Conservation (phyloP, 2,797 vertebrate species). For the Calcarius lapponicus region DNA sequence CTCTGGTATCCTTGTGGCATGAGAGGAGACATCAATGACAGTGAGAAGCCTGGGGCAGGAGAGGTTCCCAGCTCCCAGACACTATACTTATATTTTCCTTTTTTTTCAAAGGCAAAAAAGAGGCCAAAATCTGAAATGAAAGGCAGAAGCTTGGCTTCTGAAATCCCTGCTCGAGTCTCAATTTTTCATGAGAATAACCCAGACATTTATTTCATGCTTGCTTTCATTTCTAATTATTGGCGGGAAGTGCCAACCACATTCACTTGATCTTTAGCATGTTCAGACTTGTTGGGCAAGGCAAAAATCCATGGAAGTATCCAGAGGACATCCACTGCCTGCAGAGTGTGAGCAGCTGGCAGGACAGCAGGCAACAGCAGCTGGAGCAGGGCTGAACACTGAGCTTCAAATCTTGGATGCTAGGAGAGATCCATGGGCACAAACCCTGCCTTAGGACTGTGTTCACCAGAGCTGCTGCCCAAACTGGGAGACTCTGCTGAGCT, state of each 20-base stretch:
- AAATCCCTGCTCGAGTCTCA: not conserved
- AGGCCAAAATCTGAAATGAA: not conserved
- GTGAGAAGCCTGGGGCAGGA: not conserved
- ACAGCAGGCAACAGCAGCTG: not conserved
- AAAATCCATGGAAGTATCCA: not conserved
- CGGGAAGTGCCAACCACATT: not conserved
- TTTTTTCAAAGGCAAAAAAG: not conserved
- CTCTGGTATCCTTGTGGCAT: not conserved
- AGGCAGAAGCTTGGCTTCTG: not conserved
- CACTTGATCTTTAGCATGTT: not conserved
- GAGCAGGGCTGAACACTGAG: not conserved
- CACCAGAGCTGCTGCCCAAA: not conserved
- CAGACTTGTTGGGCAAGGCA: not conserved
- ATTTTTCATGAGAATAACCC: not conserved
- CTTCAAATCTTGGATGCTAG: not conserved
- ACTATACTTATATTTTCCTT: not conserved
- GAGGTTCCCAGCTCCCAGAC: not conserved
- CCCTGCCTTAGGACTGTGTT: not conserved
- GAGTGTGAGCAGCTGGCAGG: not conserved
- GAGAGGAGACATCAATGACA: not conserved
- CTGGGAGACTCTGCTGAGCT: not conserved
- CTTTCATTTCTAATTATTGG: constrained; percentile 45
- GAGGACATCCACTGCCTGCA: not conserved
- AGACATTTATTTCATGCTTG: not conserved
- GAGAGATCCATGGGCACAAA: not conserved